Base-by-base conservation (phyloP, 2,797 vertebrate species). In the Paguma larvata region DNA sequence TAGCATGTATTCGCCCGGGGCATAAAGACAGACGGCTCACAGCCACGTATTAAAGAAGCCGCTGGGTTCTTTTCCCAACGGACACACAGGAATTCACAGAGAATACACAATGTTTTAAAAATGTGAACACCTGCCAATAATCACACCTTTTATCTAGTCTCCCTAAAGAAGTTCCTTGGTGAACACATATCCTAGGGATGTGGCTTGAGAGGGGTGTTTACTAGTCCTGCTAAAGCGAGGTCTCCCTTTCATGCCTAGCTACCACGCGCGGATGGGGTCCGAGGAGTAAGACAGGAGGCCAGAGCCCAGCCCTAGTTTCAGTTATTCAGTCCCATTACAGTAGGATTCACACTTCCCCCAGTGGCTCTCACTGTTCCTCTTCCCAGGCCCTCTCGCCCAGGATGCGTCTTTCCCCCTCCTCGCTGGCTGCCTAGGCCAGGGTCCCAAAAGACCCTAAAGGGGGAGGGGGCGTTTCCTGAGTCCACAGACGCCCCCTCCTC, bases 381-480 rank as follows among this genome's bases (percentile, higher is more conserved):
- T 59, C 18, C 77, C 85, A 0, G 59, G 48, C 18, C 65, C 75
- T 84, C 77, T 18, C 4, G 19, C 77, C 19, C 79, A 18, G 10
- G 75, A 32, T 67, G 59, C 51, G 8, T 27, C 75, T 46, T 25
- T 67, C 46, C 23, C 65, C n/a, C 65, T 59, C 38, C 63, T 14
- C 32, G 18, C 83, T 1, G 30, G 44, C 51, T n/a, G 48, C 63
- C 73, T 14, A n/a, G 21, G 62, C 72, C 88, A 12, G 68, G 30
- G 14, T 85, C 82, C 62, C 62, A 83, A 63, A 8, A n/a, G 46
- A 77, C 15, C n/a, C 53, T 8, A 6, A 65, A 18, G 21, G 72
- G 21, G 48, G 41, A 92, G 48, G 68, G 38, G 87, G 44, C 79
- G 44, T 83, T 89, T 83, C 86, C 94, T 11, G 68, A 93, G 51